Conservation (phyloP, 2,113 vertebrate species). For the Cisticola juncidis region DNA sequence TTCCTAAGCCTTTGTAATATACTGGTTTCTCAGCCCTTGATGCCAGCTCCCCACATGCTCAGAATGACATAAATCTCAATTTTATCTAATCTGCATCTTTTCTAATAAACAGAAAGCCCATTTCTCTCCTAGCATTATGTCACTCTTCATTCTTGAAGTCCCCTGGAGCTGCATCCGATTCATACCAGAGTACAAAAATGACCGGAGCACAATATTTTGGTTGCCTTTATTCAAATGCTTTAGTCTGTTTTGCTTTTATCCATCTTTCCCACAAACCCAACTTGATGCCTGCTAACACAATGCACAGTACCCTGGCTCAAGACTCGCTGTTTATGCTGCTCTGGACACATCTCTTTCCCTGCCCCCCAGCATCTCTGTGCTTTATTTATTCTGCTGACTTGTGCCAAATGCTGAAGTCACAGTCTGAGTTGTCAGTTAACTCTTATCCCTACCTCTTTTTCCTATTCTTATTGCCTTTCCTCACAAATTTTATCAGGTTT, state of each 20-base stretch:
- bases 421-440: not conserved
- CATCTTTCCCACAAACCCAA: not conserved
- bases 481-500: not conserved
- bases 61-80: not conserved
- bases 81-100: not conserved
- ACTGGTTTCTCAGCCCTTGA: not conserved
- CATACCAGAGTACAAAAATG: not conserved
- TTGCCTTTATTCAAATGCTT: not conserved
- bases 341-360: not conserved
- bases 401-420: conserved; percentile 51
- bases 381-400: conserved; percentile 23
- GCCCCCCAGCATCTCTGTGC: not conserved
- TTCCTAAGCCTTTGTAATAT: not conserved
- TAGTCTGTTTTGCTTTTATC: not conserved
- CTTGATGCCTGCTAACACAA: not conserved
- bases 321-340: not conserved
- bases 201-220: not conserved
- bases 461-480: not conserved
- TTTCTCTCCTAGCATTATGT: not conserved
- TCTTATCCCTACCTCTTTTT: not conserved
- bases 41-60: not conserved
- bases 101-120: not conserved
- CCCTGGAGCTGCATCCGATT: not conserved
- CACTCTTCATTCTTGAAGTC: not conserved
- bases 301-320: not conserved